Base-by-base conservation (phyloP, 2,113 vertebrate species). In the Struthidea cinerea region DNA sequence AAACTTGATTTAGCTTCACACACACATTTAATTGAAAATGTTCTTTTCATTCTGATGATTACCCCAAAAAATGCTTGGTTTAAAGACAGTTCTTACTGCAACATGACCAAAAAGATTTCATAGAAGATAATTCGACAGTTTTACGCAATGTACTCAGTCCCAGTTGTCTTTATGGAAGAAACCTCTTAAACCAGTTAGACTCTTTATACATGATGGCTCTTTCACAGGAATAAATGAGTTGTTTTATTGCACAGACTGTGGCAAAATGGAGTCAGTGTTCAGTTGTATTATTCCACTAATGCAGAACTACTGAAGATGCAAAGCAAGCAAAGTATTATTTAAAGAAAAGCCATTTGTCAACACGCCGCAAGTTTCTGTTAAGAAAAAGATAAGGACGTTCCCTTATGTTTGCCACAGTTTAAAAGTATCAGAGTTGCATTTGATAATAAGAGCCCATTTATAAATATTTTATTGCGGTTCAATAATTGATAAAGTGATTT, bases 401-500 rank as follows among this genome's bases (percentile, higher is more conserved):
- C 64, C 44, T 80, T 88, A 11, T 3, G 22, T 81, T 87, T 94
- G 24, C 76, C 69, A 56, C 1, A 7, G 37, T 75, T 77, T 88
- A 64, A 52, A 94, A 96, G 68, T 74, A 91, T 74, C 44, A 64
- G 69, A 37, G 55, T 71, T 83, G 21, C 44, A 68, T 88, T 90
- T 95, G 76, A 47, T 93, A 92, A 93, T 96, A 91, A 88, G 47
- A 64, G 20, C 32, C 33, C 83, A 78, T 86, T 92, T 92, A 93
- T 95, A 90, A 97, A 95, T 94, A 90, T 92, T 94, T 96, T 86
- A 95, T 86, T 92, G 83, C 4, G 2, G 79, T 92, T 96, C 88
- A 96, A 92, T 94, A 96, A 96, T 97, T 96, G 93, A 96, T 95
- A 81, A 93, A 93, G 85, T 94, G 93, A 95, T 97, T 97, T 93